Evolutionary conservation across 1,140 invertebrate genomes (phyloP).

Genomic region (Papilio machaon): DNA sequence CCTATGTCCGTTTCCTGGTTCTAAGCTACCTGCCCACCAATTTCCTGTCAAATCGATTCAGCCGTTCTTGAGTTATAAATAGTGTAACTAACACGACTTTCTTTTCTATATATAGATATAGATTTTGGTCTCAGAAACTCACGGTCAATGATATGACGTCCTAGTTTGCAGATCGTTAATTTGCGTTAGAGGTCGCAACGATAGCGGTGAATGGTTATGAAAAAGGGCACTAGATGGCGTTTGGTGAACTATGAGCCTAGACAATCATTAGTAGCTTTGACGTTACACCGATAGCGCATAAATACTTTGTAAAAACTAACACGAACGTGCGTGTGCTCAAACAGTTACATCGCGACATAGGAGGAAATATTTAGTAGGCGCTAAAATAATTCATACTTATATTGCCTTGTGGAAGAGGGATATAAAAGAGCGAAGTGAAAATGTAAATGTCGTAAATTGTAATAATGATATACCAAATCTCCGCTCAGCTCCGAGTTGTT

Average conservation of each 20-base stretch:
- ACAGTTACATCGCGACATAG: conserved; percentile 3
- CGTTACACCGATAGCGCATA: background rate
- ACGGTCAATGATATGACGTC: conserved; percentile 42
- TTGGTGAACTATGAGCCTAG: conserved; percentile 24
- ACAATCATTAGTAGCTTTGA: conserved; percentile 5
- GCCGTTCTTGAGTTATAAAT: too few species aligned
- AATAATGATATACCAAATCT: conserved; percentile 39
- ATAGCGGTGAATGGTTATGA: conserved; percentile 56
- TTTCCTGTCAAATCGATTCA: too few species aligned
- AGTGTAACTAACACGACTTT: too few species aligned
- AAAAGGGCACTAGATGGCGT: conserved; percentile 42
- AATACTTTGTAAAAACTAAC: background rate
- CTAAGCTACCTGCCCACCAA: too few species aligned
- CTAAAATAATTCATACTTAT: conserved; percentile 36
- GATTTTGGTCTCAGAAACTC: too few species aligned
- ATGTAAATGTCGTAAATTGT: conserved; percentile 39
- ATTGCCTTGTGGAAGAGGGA: conserved; percentile 33
- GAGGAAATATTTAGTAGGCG: conserved; percentile 34
- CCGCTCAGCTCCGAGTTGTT: conserved; percentile 24
- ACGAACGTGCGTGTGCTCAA: background rate
- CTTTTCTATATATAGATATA: too few species aligned
- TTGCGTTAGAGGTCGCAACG: conserved; percentile 65
- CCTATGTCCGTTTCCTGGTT: too few species aligned
- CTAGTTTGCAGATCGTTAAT: conserved; percentile 59
- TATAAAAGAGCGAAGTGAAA: conserved; percentile 34